phyloP scores from a whole-genome alignment of 2,888 invertebrate species.

The Athripsodes cinereus region DNA sequence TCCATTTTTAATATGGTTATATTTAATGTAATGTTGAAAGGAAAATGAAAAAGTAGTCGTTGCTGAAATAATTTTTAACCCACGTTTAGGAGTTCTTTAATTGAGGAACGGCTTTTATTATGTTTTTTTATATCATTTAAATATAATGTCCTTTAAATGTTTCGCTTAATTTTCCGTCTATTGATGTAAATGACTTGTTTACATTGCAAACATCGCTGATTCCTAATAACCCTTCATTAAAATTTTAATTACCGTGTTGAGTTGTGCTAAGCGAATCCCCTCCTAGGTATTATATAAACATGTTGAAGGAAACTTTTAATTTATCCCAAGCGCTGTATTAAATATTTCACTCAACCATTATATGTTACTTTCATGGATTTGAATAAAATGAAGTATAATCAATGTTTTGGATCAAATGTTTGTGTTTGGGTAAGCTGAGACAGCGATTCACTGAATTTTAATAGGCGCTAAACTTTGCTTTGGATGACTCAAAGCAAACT shows the following conservation, averaged over 20 bases:
- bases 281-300: background rate
- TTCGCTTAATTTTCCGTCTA: background rate
- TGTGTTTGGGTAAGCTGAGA: conserved; percentile 21
- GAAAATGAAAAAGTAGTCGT: too few relatives aligned
- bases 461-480: conserved; percentile 14
- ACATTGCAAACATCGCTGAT: too few relatives aligned
- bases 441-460: conserved; percentile 22
- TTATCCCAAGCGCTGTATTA: background rate
- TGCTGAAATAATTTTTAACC: too few relatives aligned
- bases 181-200: background rate
- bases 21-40: too few relatives aligned
- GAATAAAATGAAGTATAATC: conserved; percentile 14
- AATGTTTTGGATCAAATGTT: conserved; percentile 24
- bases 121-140: too few relatives aligned
- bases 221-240: conserved; percentile 1
- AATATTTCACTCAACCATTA: background rate
- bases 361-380: background rate
- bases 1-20: too few relatives aligned
- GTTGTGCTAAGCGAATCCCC: background rate
- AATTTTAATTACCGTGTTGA: background rate
- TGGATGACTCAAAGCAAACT: background rate
- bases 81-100: too few relatives aligned
- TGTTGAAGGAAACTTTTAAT: background rate
- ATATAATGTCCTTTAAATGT: background rate
- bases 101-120: too few relatives aligned